Base-by-base conservation (phyloP, 1,140 invertebrate species). In the Episyrphus balteatus region DNA sequence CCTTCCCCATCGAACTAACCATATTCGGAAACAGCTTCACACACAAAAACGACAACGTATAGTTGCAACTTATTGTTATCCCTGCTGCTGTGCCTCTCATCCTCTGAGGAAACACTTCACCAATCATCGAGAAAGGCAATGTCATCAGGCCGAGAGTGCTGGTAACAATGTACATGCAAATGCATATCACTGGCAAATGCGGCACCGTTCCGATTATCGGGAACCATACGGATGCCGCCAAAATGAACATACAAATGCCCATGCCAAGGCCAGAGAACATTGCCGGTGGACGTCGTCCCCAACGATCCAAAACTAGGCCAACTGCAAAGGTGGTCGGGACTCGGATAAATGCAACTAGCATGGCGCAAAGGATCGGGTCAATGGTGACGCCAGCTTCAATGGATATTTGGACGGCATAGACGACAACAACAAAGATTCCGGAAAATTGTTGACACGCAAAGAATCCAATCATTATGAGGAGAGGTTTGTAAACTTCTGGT, bases 361-460 rank as follows among this genome's bases (percentile, higher is more conserved):
- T 70, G 0, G 76, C 68, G 0, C 68, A 68, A 0, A 79, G 31
- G 48, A 75, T 75, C 0, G 70, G 58, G 51, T 80, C 70, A 1
- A 75, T 62, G 8, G 52, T 58, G 1, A 78, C 62, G 1, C 73
- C 72, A 1, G 76, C 73, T 42, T 74, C 72, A 17, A 54, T 44
- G 0, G 76, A 71, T 54, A 88, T 65, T 70, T 81, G 56, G 17
- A 77, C 65, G 0, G 81, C 77, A 53, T 87, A 85, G 58, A 83
- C 84, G 30, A 84, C 75, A 2, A 84, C 69, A 3, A 81, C 79
- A 55, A 83, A 84, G 12, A 78, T 74, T 0, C 84, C 84, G 12
- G 76, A 78, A 43, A 84, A 78, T 58, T 87, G 83, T 61, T 86
- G 82, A 55, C 85, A 78, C 54, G 81, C 75, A 66, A 88, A 83